Evolutionary conservation across 2,113 vertebrate species (phyloP), one percentile per base, ranked within the genome.

Genomic region (Ochotona princeps): DNA sequence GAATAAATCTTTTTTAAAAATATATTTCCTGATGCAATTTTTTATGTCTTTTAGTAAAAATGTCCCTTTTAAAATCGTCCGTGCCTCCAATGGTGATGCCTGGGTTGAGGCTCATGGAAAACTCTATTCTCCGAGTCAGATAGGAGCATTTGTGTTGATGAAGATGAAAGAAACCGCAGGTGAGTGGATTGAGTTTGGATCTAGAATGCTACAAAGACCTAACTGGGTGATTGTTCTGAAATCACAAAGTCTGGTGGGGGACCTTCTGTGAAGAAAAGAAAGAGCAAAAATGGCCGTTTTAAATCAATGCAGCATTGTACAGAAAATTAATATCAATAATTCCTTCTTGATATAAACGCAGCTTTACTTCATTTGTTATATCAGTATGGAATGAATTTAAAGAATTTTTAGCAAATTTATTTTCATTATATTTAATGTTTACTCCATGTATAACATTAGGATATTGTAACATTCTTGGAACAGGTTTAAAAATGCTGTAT

Each of bases 141-240:
- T 98, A 0, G 99, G 99, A 82, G 99, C 99, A 93, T 99, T 99
- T 47, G 98, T 99, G 2, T 98, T 99, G 25, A 99, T 99, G 96
- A 99, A 99, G 98, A 99, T 99, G 99, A 99, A 99, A 97, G 99
- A 99, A 86, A 99, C 99, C 14, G 99, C 99, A 98, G 99, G 99
- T 99, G 82, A 97, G 97, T 97, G 13, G 23, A 47, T 81, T 61
- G 89, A 73, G n/a, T 89, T 92, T 32, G 81, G 11, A 26, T 63
- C 1, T 87, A 5, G 51, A 76, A 61, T 73, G 82, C n/a, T 61
- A 79, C 2, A 11, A 28, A 65, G 21, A 74, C n/a, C n/a, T n/a
- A n/a, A 67, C 7, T 74, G 30, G 3, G 11, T 87, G 72, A 15
- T 89, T 63, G 14, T 26, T 86, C 26, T 93, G 32, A 38, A 15